Percentiles rank a stretch among this genome's conserved stretches.
Evolutionary conservation across 1,140 invertebrate species (phyloP).

Genomic region (Radopholus similis): DNA sequence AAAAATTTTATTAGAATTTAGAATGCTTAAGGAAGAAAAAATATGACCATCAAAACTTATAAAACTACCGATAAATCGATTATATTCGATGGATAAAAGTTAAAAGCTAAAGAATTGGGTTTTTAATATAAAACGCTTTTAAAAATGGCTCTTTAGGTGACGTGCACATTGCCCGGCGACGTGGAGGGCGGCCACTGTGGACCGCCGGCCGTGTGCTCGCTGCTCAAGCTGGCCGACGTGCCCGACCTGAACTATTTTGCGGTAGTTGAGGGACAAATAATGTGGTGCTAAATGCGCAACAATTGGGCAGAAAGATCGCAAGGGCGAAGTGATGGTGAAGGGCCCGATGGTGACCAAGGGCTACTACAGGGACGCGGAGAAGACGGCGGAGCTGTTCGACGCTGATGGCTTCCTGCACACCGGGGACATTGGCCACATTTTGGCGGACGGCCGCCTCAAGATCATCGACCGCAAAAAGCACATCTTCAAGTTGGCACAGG

Average conservation of each 20-base stretch:
- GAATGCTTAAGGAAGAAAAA: too few relatives aligned
- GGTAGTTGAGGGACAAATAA: not conserved
- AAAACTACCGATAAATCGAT: too few relatives aligned
- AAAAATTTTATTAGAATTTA: too few relatives aligned
- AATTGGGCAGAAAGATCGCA: conserved; percentile 30
- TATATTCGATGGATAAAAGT: too few relatives aligned
- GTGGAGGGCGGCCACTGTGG: conserved; percentile 84
- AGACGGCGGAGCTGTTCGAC: conserved; percentile 62
- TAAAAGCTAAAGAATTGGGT: too few relatives aligned
- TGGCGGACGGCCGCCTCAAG: conserved; percentile 62
- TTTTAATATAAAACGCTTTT: too few relatives aligned
- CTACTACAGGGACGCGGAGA: conserved; percentile 61
- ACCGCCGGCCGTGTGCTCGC: conserved; percentile 83
- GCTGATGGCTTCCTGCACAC: conserved; percentile 61
- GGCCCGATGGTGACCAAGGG: conserved; percentile 49
- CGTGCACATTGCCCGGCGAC: conserved; percentile 85
- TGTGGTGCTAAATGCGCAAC: not conserved
- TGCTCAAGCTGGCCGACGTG: conserved; percentile 88
- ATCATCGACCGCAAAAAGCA: conserved; percentile 66
- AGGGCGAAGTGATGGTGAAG: conserved; percentile 49
- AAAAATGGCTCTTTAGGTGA: conserved; percentile 65
- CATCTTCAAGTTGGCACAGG: conserved; percentile 65
- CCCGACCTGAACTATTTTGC: conserved; percentile 97
- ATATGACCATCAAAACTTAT: too few relatives aligned
- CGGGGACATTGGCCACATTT: conserved; percentile 53